Base-by-base conservation (phyloP, 2,888 invertebrate genomes). In the Hypolimnas misippus region DNA sequence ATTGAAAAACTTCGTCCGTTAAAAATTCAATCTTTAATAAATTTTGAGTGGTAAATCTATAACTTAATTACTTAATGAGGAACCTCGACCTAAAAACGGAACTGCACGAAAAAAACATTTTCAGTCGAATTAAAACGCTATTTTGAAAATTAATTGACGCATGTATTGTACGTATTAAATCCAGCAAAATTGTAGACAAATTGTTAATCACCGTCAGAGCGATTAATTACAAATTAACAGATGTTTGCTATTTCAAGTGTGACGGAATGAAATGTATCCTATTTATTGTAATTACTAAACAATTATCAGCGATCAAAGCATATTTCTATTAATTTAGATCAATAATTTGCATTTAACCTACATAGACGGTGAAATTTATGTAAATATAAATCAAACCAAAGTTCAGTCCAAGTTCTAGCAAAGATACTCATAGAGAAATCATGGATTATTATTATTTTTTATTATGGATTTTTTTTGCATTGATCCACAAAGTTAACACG, bases 221-320 rank as follows among this genome's bases (percentile, higher is more conserved):
- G 57, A 52, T 38, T 52, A 52, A 60, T 63, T 56, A 46, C 44
- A 17, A 62, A 57, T 54, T 42, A 62, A 14, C 31, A 62, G 62
- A 38, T 62, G 62, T 51, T 8, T 44, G 55, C 55, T 38, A 50
- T 46, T 51, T 55, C 49, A 38, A 12, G 57, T 55, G 57, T 56
- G n/a, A 54, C 29, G 44, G 19, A 16, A 38, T 55, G 19, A 38
- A 57, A 44, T 58, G 33, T 58, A 51, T 53, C 53, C 10, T 56
- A 12, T 16, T 40, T 17, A 35, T 21, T 7, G 8, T 16, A 21
- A 19, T 31, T 19, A 16, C 29, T 14, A 21, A 16, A 35, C 31
- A 16, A 25, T 42, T 21, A 5, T 46, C 12, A 21, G 12, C 17
- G 19, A 42, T 17, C 16, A 7, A 42, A 10, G 10, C 16, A 42